Evolutionary conservation across 2,797 vertebrate species (phyloP).

Genomic region (Microhierax caerulescens): DNA sequence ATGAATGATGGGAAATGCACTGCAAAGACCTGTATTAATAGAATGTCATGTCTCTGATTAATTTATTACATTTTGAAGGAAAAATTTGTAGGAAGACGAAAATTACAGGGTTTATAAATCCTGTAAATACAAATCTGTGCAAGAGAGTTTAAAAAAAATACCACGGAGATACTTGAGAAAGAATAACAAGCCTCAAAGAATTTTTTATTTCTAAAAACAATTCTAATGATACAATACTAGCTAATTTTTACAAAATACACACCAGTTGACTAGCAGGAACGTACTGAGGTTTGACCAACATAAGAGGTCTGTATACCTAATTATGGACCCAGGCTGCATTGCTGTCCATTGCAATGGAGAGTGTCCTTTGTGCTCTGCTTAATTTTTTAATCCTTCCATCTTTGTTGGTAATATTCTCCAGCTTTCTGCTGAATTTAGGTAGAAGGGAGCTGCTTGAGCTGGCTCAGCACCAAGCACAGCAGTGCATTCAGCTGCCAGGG

Average conservation of each 20-base stretch:
- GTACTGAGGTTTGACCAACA: not conserved
- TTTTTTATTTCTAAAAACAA: not conserved
- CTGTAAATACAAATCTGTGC: not conserved
- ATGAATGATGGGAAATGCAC: not conserved
- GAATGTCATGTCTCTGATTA: not conserved
- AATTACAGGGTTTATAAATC: constrained; percentile 12
- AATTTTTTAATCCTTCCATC: not conserved
- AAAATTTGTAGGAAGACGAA: constrained; percentile 2
- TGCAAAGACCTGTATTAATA: not conserved
- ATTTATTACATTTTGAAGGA: constrained; percentile 9
- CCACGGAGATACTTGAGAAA: not conserved
- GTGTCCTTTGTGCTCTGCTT: accelerated
- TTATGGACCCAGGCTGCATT: not conserved
- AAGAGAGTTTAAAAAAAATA: not conserved
- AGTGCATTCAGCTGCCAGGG: not conserved
- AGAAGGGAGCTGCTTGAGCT: not conserved
- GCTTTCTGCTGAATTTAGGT: not conserved
- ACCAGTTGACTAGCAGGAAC: not conserved
- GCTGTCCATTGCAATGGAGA: not conserved
- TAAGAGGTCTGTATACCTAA: not conserved
- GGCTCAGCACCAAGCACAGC: not conserved
- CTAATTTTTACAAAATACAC: not conserved
- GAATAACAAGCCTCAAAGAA: not conserved
- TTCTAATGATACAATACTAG: not conserved
- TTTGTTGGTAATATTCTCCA: not conserved